Evolutionary conservation across 2,797 vertebrate genomes (phyloP).

Genomic region (Vultur gryphus): DNA sequence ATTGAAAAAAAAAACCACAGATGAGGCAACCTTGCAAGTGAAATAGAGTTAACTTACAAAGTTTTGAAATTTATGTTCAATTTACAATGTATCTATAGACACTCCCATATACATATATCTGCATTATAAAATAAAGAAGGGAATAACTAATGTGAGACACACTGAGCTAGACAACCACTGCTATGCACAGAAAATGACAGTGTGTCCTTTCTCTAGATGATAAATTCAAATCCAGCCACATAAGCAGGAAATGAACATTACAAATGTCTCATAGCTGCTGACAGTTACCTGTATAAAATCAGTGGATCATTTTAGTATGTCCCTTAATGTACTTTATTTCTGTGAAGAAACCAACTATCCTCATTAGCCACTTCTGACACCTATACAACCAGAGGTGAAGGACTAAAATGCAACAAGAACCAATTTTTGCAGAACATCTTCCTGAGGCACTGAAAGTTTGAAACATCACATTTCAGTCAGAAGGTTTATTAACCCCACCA

Average conservation of each 20-base stretch:
- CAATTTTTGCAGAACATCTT: background rate
- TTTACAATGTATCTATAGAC: background rate
- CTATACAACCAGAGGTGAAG: background rate
- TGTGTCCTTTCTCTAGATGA: background rate
- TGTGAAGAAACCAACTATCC: background rate
- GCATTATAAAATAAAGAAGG: background rate
- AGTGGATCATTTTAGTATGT: background rate
- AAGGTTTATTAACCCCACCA: background rate
- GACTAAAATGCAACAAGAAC: background rate
- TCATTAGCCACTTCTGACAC: background rate
- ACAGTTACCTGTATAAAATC: background rate
- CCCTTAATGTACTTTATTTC: background rate
- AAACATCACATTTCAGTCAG: background rate
- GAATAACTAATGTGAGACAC: background rate
- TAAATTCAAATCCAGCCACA: background rate
- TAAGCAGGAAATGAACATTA: background rate
- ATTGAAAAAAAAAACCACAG: rapidly evolving
- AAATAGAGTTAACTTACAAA: background rate
- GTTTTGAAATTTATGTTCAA: background rate
- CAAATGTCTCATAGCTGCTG: background rate
- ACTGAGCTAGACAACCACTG: background rate
- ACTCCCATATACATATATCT: background rate
- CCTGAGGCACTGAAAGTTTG: background rate
- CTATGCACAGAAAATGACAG: background rate
- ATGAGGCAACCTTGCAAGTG: background rate